Percentiles rank a stretch among this genome's conserved stretches.
Evolutionary conservation across 2,113 vertebrate species (phyloP).

Genomic region (Paralichthys olivaceus): DNA sequence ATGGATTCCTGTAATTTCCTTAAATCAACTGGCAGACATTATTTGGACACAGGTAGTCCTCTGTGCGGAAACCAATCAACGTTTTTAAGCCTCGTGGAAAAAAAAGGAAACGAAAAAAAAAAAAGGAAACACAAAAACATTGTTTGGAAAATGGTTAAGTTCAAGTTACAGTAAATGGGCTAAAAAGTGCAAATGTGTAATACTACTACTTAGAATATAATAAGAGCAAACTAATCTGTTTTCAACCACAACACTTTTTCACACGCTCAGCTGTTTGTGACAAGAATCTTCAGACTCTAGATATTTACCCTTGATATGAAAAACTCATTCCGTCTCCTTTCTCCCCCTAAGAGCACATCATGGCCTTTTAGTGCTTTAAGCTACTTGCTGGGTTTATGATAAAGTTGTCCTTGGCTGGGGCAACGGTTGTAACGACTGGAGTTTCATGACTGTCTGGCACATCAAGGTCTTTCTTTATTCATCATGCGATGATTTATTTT

Average conservation of each 20-base stretch:
- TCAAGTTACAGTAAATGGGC: not conserved
- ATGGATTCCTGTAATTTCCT: too few relatives aligned
- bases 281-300: not conserved
- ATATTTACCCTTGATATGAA: too few relatives aligned
- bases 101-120: not conserved
- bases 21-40: too few relatives aligned
- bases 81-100: too few relatives aligned
- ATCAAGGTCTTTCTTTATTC: slow-evolving; percentile 30
- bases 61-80: too few relatives aligned
- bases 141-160: not conserved
- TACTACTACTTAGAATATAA: too few relatives aligned
- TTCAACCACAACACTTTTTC: not conserved
- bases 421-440: slow-evolving; percentile 15
- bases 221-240: not conserved
- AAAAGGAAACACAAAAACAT: not conserved
- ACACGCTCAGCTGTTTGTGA: slow-evolving; percentile 10
- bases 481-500: not conserved
- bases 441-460: slow-evolving; percentile 23
- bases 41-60: too few relatives aligned
- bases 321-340: too few relatives aligned
- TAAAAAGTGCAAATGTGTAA: not conserved
- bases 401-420: slow-evolving; percentile 34
- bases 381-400: slow-evolving; percentile 9
- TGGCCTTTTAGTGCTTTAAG: slow-evolving; percentile 6
- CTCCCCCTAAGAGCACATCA: slow-evolving; percentile 1